phyloP scores from a whole-genome alignment of 2,888 invertebrate genomes.

The Acleris laterana region DNA sequence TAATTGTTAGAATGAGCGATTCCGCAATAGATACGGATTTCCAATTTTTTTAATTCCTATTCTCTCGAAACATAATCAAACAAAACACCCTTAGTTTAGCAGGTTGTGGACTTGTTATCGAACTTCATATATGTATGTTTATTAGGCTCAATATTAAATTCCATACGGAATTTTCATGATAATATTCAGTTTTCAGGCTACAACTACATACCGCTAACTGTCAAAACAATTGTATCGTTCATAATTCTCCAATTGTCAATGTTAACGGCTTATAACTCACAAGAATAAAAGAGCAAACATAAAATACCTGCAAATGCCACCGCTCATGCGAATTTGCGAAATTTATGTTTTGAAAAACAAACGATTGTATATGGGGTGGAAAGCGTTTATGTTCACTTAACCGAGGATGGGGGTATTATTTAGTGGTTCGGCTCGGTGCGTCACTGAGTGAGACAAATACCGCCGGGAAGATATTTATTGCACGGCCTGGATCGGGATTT shows the following conservation, averaged over 20 bases:
- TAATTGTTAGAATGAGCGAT: too few species aligned
- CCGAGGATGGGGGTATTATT: constrained; percentile 84
- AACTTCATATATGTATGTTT: too few species aligned
- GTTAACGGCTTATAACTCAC: constrained; percentile 13
- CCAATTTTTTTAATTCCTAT: too few species aligned
- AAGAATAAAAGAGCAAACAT: constrained; percentile 25
- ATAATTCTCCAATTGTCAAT: background rate
- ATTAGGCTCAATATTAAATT: too few species aligned
- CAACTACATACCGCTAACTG: too few species aligned
- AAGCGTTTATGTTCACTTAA: constrained; percentile 85
- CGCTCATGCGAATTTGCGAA: constrained; percentile 75
- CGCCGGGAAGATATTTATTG: constrained; percentile 81
- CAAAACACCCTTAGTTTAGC: too few species aligned
- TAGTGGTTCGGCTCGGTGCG: constrained; percentile 83
- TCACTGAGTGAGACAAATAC: constrained; percentile 83
- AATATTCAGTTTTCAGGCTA: too few species aligned
- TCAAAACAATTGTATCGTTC: background rate
- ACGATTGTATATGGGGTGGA: constrained; percentile 84
- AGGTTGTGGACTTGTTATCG: too few species aligned
- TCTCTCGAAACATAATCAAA: too few species aligned
- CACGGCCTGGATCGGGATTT: constrained; percentile 83
- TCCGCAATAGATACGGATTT: too few species aligned
- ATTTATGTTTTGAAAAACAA: constrained; percentile 84
- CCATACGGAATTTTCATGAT: too few species aligned
- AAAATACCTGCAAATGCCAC: constrained; percentile 51